Base-by-base conservation (phyloP, 1,140 invertebrate species). In the Meloidogyne hapla region DNA sequence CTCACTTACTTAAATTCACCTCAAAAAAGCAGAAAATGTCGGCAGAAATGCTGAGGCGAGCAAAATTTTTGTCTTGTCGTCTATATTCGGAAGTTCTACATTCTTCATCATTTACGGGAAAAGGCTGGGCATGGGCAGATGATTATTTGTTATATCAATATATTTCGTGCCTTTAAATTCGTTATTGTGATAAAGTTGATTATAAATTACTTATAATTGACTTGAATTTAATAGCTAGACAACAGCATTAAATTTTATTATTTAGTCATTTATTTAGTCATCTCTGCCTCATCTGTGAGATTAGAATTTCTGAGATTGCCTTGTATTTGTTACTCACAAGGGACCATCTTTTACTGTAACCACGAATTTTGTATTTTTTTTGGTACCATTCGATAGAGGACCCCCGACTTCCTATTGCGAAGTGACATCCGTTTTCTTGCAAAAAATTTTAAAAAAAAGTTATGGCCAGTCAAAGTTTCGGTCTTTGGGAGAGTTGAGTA, bases 41-140 rank as follows among this genome's bases (percentile, higher is more conserved):
- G 13, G 10, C n/a, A 18, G 61, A 70, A 70, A n/a, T 45, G 15
- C 18, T 33, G 12, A 61, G 71, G 1, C 64, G 71, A 12, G 18
- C 48, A 56, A 73, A 73, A 56, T 18, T 18, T 5, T 63, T 73
- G 42, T 38, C 38, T 25, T 23, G 48, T 25, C 18, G 21, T 15
- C 15, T 73, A 21, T 63, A 73, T 40, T 23, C 61, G 1, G 71
- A 73, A 40, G 71, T 73, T 61, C 48, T 63, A 5, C 38, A 71
- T 9, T 63, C 23, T 28, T 63, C 56, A n/a, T 63, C 71, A 18
- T 25, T 73, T 25, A 38, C 56, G 33, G 64, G 64, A 33, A 73
- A 73, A 28, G 71, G 71, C 18, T 73, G 71, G 71, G 15, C 56
- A 38, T 73, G 71, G 71, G 71, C 71, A n/a, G 71, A 73, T 33